These are phyloP conservation scores for Todus mexicanus DNA, from an alignment of 2,797 vertebrate species.

Conservation along the genomic window DNA sequence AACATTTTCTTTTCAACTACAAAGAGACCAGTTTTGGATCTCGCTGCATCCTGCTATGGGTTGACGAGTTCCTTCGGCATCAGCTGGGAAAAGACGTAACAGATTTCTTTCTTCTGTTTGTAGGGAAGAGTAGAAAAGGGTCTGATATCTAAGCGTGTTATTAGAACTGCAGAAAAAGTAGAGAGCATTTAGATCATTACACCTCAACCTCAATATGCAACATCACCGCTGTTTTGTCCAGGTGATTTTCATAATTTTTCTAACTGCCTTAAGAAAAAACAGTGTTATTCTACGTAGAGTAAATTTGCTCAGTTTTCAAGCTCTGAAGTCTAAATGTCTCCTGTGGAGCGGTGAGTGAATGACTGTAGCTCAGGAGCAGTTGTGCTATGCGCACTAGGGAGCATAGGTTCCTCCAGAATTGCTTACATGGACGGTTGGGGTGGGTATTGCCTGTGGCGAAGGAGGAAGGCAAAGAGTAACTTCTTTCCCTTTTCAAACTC, in stretches of 20 bases:
- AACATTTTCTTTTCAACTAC: neutral
- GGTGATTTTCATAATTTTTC: neutral
- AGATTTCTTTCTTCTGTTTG: neutral
- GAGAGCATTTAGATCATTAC: neutral
- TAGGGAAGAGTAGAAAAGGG: neutral
- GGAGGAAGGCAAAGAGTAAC: neutral
- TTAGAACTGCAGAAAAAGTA: neutral
- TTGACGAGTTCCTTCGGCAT: neutral
- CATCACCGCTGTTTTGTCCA: neutral
- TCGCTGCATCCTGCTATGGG: neutral
- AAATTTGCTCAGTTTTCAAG: neutral
- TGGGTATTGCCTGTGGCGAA: neutral
- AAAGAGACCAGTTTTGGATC: slow-evolving; percentile 41
- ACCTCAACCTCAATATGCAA: neutral
- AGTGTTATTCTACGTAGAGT: neutral
- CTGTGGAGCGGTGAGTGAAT: neutral
- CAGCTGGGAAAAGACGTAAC: slow-evolving; percentile 24
- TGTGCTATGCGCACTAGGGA: rapidly evolving
- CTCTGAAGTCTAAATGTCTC: neutral
- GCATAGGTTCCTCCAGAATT: neutral
- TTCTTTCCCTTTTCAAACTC: neutral
- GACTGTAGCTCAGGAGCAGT: neutral
- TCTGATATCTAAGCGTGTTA: neutral
- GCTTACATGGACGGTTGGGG: neutral
- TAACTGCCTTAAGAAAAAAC: neutral